A percentile compares a stretch with the other conserved stretches of the same genome.
phyloP scores from a whole-genome alignment of 2,113 vertebrate species.

The Colossoma macropomum region DNA sequence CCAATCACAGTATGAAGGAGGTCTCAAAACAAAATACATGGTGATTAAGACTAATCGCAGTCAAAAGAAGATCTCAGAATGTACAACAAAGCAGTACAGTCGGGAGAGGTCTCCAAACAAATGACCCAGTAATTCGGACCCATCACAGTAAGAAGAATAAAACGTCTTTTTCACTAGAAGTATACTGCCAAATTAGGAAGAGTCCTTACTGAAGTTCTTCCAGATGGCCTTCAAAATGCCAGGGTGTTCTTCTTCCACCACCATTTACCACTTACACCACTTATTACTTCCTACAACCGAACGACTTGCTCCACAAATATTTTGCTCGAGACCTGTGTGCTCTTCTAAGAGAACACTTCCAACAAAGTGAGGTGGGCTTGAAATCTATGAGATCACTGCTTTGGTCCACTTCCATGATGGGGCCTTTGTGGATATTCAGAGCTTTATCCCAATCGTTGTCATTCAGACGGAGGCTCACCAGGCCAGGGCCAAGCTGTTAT shows the following conservation, averaged over 20 bases:
- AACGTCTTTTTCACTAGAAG: too few species aligned
- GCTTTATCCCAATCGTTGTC: constrained; percentile 18
- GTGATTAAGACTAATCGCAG: too few species aligned
- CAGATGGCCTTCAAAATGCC: background rate
- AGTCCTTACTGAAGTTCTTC: background rate
- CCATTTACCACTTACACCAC: background rate
- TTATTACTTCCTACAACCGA: background rate
- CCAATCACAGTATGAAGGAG: too few species aligned
- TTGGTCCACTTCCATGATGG: constrained; percentile 33
- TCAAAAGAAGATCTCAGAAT: too few species aligned
- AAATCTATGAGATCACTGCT: constrained; percentile 45
- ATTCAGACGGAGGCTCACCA: constrained; percentile 20
- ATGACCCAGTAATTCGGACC: background rate
- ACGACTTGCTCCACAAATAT: background rate
- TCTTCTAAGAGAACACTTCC: constrained; percentile 36
- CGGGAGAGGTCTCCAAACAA: too few species aligned
- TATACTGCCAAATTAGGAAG: too few species aligned
- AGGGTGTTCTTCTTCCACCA: background rate
- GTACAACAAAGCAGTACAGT: too few species aligned
- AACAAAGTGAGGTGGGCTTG: background rate
- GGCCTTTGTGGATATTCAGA: constrained; percentile 20
- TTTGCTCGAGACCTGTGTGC: constrained; percentile 14
- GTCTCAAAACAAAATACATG: too few species aligned
- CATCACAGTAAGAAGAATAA: too few species aligned
- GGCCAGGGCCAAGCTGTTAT: constrained; percentile 25